phyloP scores from a whole-genome alignment of 2,797 vertebrate genomes.

The Rhabdomys pumilio region DNA sequence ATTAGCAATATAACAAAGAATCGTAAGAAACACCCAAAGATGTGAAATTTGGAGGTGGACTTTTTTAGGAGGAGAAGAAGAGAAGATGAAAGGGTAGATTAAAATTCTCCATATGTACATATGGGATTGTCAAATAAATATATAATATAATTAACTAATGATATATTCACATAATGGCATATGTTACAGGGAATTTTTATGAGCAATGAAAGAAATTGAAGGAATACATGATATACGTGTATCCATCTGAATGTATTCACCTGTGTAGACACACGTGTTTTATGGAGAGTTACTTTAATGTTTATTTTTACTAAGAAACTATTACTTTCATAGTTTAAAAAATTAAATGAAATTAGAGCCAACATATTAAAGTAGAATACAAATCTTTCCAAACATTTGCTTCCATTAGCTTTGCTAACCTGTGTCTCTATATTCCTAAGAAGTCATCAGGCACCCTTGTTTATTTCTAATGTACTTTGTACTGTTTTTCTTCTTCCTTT shows the following conservation, averaged over 20 bases:
- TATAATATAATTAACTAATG: not conserved
- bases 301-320: not conserved
- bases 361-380: not conserved
- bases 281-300: not conserved
- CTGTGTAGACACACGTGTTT: not conserved
- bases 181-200: not conserved
- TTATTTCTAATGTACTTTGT: not conserved
- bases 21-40: not conserved
- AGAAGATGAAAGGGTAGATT: not conserved
- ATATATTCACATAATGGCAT: not conserved
- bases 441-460: not conserved
- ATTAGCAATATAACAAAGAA: conserved; percentile 27
- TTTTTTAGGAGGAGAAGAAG: not conserved
- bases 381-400: conserved; percentile 7
- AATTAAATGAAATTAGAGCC: not conserved
- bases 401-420: not conserved
- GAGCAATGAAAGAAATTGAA: conserved; percentile 14
- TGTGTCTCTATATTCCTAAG: not conserved
- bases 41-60: not conserved
- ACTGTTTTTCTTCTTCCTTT: not conserved
- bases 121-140: not conserved
- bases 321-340: conserved; percentile 21
- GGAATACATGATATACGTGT: not conserved
- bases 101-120: not conserved
- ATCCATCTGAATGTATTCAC: not conserved